Evolutionary conservation across 92 coral and sea anemone genomes (phyloP).

Genomic region (Phenganax stokvisi): DNA sequence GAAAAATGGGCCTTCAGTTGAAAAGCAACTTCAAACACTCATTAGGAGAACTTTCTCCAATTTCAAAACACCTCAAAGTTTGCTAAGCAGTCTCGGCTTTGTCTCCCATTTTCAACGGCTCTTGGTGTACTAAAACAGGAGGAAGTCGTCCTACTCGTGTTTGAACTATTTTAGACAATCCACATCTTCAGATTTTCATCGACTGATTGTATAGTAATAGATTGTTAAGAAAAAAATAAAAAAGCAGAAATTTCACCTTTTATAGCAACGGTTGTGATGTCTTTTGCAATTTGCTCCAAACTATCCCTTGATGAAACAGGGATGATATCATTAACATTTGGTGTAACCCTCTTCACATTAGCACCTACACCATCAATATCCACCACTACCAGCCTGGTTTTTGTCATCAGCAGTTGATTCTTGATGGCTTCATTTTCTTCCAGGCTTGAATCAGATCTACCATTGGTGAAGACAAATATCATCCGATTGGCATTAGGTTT

Average conservation of each 20-base stretch:
- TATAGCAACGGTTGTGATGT: slow-evolving; percentile 8
- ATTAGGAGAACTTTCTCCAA: no score
- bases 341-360: slow-evolving; percentile 32
- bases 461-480: slow-evolving; percentile 16
- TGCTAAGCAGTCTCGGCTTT: no score
- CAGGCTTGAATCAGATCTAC: neutral
- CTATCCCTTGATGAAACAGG: slow-evolving; percentile 44
- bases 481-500: slow-evolving; percentile 19
- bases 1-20: no score
- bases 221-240: neutral
- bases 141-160: no score
- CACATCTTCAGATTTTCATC: no score
- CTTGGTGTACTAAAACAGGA: no score
- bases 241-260: neutral
- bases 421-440: slow-evolving; percentile 33
- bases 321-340: slow-evolving; percentile 37
- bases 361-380: slow-evolving; percentile 44
- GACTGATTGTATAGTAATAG: no score
- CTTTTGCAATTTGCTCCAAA: neutral
- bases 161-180: no score
- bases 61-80: no score
- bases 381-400: slow-evolving; percentile 42
- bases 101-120: no score
- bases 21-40: no score
- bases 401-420: slow-evolving; percentile 34